Base-by-base conservation (phyloP, 2,888 invertebrate genomes). In the Choristoneura rosaceana region DNA sequence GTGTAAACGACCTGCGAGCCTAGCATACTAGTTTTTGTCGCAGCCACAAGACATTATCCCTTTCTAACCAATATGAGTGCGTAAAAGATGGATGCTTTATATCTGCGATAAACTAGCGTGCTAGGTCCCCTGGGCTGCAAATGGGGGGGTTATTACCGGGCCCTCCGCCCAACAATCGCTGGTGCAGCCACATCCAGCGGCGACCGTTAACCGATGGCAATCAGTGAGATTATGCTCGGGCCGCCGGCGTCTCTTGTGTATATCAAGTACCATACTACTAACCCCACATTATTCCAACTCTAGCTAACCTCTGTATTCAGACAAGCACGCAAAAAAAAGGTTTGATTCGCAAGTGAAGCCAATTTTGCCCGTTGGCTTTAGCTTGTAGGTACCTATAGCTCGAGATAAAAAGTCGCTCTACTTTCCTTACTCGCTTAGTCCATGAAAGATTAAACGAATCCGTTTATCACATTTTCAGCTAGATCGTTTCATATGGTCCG, bases 151-250 rank as follows among this genome's bases (percentile, higher is more conserved):
- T 76, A 79, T 76, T 76, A 76, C 70, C 74, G 61, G 60, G 69
- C 74, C 77, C 76, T 78, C 71, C 64, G 69, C 73, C 74, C 74
- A 70, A 69, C 70, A 64, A 66, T 70, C 61, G 25, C 12, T 9
- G 17, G 52, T 9, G 25, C 74, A 70, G 74, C 76, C 75, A 71
- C 74, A 68, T 63, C 70, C 75, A 73, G 68, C 75, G 62, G 63
- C 59, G 66, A 74, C 79, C 79, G 79, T 79, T 79, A 74, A 41
- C 77, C 80, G 87, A 89, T 88, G 85, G 85, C 80, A 84, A 89
- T 89, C 87, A 83, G 73, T 76, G 76, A 85, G 85, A 87, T 85
- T 86, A 80, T 84, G 81, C 83, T 75, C 74, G 74, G 79, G 79
- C 76, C 81, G 76, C 77, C 74, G 78, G 79, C 78, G 78, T 75